These are phyloP conservation scores for Vireo altiloquus DNA, from an alignment of 2,113 vertebrate species.

Conservation along the genomic window DNA sequence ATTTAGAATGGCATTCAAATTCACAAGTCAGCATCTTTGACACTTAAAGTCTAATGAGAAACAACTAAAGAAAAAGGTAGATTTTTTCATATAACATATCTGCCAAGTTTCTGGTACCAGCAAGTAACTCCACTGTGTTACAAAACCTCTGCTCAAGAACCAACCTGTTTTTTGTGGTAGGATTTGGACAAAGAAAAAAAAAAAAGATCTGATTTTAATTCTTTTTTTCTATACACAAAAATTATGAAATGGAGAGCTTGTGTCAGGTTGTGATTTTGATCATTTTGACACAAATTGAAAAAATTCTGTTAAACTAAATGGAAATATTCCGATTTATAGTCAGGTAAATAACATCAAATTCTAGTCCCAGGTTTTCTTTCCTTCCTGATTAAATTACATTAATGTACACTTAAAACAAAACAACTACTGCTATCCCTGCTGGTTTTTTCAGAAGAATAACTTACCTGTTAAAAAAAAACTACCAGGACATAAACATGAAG, in stretches of 20 bases:
- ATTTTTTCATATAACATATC: not conserved
- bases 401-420: slow-evolving; percentile 22
- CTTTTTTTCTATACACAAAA: not conserved
- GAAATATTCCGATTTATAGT: not conserved
- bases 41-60: not conserved
- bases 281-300: slow-evolving; percentile 36
- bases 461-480: not conserved
- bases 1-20: not conserved
- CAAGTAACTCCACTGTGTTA: not conserved
- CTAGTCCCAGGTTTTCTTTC: slow-evolving; percentile 36
- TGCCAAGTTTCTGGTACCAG: not conserved
- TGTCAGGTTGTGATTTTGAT: slow-evolving; percentile 6
- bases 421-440: not conserved
- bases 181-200: not conserved
- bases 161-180: not conserved
- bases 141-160: not conserved
- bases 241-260: not conserved
- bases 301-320: slow-evolving; percentile 43
- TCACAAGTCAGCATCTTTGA: not conserved
- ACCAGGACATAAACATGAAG: not conserved
- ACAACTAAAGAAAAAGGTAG: not conserved
- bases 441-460: not conserved
- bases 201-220: not conserved
- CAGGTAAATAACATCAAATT: slow-evolving; percentile 51
- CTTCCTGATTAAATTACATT: slow-evolving; percentile 61